Conservation (phyloP, 2,797 vertebrate genomes). For the Malacoraja senta region DNA sequence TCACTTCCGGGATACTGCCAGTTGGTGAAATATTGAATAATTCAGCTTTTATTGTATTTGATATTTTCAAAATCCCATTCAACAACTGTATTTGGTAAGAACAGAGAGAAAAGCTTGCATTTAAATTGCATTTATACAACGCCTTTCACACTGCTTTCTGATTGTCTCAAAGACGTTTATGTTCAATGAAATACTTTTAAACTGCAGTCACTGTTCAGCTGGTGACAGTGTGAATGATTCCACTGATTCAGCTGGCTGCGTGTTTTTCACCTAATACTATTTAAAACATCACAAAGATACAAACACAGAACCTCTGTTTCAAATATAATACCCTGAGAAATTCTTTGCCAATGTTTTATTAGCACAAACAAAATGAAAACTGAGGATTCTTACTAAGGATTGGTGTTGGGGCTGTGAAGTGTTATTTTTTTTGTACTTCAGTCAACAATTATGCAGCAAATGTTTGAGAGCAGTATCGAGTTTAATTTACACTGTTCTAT, state of each 20-base stretch:
- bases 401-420: not conserved
- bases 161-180: too few species aligned
- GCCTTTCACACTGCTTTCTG: too few species aligned
- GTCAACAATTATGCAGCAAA: constrained; percentile 22
- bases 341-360: not conserved
- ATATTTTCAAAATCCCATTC: not conserved
- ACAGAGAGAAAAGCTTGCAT: too few species aligned
- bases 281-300: not conserved
- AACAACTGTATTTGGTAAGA: not conserved
- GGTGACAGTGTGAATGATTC: not conserved
- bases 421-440: not conserved
- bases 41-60: not conserved
- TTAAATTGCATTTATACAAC: too few species aligned
- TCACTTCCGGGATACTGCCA: too few species aligned
- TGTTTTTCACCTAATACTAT: not conserved
- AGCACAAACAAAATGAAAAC: not conserved
- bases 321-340: not conserved
- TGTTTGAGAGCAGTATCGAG: constrained; percentile 13
- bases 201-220: too few species aligned
- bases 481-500: constrained; percentile 29
- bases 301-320: not conserved
- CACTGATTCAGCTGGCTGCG: not conserved
- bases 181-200: too few species aligned
- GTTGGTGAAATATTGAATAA: too few species aligned
- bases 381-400: not conserved